phyloP scores from a whole-genome alignment of 2,113 vertebrate species.

The Pollimyrus isidori region DNA sequence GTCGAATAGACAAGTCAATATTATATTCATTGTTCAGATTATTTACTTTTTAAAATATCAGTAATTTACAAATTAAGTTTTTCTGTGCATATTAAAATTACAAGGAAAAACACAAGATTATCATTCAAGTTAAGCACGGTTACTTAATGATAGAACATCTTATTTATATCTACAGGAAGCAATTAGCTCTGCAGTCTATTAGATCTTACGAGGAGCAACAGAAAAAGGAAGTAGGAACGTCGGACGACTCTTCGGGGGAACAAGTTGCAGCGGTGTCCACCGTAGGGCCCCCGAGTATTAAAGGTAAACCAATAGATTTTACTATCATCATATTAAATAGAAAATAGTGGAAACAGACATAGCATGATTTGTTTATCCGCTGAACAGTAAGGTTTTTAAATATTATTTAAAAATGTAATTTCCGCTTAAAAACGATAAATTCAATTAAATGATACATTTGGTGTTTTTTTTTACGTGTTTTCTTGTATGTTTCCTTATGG shows the following conservation, averaged over 20 bases:
- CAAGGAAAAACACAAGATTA: neutral
- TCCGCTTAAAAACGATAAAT: neutral
- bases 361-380: neutral
- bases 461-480: neutral
- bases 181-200: constrained; percentile 93
- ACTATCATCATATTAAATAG: neutral
- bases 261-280: constrained; percentile 79
- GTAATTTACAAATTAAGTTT: neutral
- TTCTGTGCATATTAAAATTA: neutral
- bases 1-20: neutral
- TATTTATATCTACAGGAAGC: constrained; percentile 66
- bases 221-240: constrained; percentile 86
- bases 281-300: constrained; percentile 80
- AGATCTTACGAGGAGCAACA: constrained; percentile 88
- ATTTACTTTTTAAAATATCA: neutral
- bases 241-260: constrained; percentile 91
- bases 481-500: neutral
- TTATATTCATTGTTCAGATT: neutral
- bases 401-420: neutral
- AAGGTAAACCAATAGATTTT: constrained; percentile 65
- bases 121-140: neutral
- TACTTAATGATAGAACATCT: neutral
- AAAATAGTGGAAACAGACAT: neutral
- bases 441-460: neutral
- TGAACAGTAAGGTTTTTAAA: neutral